phyloP scores from a whole-genome alignment of 1,140 invertebrate species.

The Neelides sp. region DNA sequence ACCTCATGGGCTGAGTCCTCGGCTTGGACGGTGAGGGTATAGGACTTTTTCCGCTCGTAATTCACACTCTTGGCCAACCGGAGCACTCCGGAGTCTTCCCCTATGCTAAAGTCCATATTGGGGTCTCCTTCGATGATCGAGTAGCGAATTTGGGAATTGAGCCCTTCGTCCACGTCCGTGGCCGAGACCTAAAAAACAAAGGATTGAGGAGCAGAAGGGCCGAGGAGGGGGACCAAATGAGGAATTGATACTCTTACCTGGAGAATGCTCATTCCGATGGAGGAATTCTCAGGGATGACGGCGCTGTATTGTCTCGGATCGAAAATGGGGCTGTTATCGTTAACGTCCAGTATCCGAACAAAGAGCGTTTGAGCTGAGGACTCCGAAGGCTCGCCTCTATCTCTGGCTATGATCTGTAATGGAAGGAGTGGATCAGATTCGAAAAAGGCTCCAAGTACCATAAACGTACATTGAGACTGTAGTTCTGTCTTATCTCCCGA shows the following conservation, averaged over 20 bases:
- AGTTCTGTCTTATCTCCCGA: constrained; percentile 67
- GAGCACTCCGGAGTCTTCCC: constrained; percentile 75
- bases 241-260: constrained; percentile 43
- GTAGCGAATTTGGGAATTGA: constrained; percentile 77
- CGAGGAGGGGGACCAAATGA: background rate
- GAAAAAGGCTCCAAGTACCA: background rate
- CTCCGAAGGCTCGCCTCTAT: constrained; percentile 71
- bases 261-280: constrained; percentile 74
- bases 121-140: constrained; percentile 76
- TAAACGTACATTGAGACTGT: constrained; percentile 53
- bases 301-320: constrained; percentile 74
- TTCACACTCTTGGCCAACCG: constrained; percentile 80
- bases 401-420: constrained; percentile 51
- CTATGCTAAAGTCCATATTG: constrained; percentile 77
- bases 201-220: background rate
- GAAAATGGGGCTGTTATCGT: constrained; percentile 87
- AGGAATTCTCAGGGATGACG: constrained; percentile 81
- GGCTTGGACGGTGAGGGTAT: constrained; percentile 66
- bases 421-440: background rate
- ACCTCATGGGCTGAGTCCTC: constrained; percentile 67
- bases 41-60: constrained; percentile 73
- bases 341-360: constrained; percentile 73
- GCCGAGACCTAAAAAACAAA: constrained; percentile 59
- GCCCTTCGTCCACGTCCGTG: constrained; percentile 76
- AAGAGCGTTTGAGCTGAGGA: constrained; percentile 54